Evolutionary conservation across 1,140 invertebrate genomes (phyloP), one percentile per base, ranked within the genome.

Genomic region (Anoplolepis gracilipes): DNA sequence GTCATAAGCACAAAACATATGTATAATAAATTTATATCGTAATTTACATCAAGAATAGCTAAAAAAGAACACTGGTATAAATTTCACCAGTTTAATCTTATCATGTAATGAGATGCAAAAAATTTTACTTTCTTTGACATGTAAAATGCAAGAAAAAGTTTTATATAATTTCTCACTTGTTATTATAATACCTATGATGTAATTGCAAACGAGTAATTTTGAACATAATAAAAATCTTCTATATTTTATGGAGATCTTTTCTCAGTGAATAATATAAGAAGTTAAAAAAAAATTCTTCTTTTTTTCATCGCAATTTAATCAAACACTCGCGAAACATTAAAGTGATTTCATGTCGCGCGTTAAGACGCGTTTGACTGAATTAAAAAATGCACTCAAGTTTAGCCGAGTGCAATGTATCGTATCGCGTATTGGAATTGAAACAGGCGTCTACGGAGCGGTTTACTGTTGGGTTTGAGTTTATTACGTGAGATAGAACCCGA

Each of bases 381-480:
- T 30, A 65, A 64, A 65, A 64, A 64, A 28, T 30, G 28, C 28
- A 57, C 13, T 59, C 36, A 16, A 19, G 61, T 79, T 53, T 19
- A 64, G 10, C 22, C 16, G 49, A 79, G 28, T 19, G 33, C 19
- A 11, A 33, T 53, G n/a, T 33, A 49, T 79, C n/a, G 62, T 6
- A 19, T 36, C 30, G 65, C 33, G 25, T 72, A 36, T 59, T 28
- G 7, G 10, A 59, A 67, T 28, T 13, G 46, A 67, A 49, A 28
- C 13, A 42, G 13, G n/a, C 39, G n/a, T 33, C 19, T 13, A 49
- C 16, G 16, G 5, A 53, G 8, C n/a, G 30, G 30, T 13, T 79
- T 64, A 42, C 69, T 79, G 77, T 55, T 33, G n/a, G 36, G 11
- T 62, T 53, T 62, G 25, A 16, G 62, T 69, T 79, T 33, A 19